These are phyloP conservation scores for Pagrus major DNA, from an alignment of 2,113 vertebrate species.

Conservation along the genomic window DNA sequence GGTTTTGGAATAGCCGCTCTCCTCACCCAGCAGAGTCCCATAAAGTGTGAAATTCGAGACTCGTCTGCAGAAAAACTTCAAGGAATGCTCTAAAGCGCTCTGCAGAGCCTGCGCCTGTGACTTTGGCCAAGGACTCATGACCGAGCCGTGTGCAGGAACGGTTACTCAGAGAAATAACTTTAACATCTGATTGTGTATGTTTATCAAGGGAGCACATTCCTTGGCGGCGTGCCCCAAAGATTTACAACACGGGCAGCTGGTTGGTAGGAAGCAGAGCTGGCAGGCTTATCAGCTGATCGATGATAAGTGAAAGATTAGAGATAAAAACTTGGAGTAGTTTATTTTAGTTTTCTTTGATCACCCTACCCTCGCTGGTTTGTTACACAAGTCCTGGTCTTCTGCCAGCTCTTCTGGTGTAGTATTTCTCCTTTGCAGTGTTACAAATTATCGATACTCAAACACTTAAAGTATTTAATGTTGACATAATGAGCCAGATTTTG, in stretches of 20 bases:
- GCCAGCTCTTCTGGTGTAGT: constrained; percentile 17
- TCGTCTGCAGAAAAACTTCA: constrained; percentile 49
- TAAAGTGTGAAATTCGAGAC: constrained; percentile 76
- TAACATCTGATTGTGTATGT: constrained; percentile 36
- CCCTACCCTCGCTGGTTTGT: background rate
- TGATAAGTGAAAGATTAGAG: constrained; percentile 40
- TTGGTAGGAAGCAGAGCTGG: constrained; percentile 38
- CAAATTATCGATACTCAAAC: constrained; percentile 14
- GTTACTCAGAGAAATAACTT: constrained; percentile 38
- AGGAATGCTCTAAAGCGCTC: constrained; percentile 70
- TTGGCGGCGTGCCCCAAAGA: constrained; percentile 38
- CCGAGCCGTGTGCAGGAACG: constrained; percentile 17
- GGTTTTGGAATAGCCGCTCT: constrained; percentile 64
- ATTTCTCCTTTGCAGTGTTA: background rate
- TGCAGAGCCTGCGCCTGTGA: constrained; percentile 40
- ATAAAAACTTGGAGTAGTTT: constrained; percentile 28
- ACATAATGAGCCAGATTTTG: background rate
- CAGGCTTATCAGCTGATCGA: constrained; percentile 54
- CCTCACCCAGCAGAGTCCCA: constrained; percentile 45
- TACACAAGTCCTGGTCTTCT: constrained; percentile 15
- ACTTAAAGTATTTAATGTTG: background rate
- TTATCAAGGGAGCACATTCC: constrained; percentile 53
- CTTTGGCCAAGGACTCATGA: constrained; percentile 48
- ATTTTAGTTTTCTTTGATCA: constrained; percentile 30
- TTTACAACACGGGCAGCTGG: constrained; percentile 33